Percentiles rank a stretch among this genome's conserved stretches.
phyloP scores from a whole-genome alignment of 2,113 vertebrate species.

The Cebidichthys violaceus region DNA sequence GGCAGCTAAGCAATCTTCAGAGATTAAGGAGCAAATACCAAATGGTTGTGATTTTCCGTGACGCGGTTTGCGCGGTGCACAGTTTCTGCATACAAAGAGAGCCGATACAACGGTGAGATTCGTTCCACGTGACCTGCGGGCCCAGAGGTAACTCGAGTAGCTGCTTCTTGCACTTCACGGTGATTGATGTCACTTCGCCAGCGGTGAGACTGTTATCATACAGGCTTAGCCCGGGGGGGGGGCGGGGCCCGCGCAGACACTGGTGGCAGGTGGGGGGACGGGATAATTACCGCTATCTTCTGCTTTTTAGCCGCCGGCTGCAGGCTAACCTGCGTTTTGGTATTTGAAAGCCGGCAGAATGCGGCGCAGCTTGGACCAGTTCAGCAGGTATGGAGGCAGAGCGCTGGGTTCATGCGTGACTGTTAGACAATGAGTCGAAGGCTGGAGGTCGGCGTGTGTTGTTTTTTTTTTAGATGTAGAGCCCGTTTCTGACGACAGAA shows the following conservation, averaged over 20 bases:
- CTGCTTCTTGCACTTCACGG: constrained; percentile 6
- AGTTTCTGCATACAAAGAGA: constrained; percentile 7
- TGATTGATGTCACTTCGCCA: constrained; percentile 64
- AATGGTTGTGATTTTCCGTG: background rate
- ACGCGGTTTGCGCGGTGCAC: background rate
- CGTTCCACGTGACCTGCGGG: constrained; percentile 3
- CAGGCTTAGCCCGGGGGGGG: constrained; percentile 3
- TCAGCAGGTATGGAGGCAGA: constrained; percentile 3
- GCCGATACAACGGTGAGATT: background rate
- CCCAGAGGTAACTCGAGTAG: constrained; percentile 16
- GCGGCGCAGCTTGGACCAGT: constrained; percentile 36
- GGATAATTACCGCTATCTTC: constrained; percentile 69
- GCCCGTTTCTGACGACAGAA: background rate
- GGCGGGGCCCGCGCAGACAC: constrained; percentile 43
- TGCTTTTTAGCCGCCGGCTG: constrained; percentile 54
- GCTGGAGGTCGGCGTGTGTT: background rate
- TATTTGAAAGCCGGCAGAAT: constrained; percentile 42
- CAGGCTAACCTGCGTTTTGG: constrained; percentile 61
- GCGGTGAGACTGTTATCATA: constrained; percentile 60
- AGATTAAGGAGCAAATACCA: background rate
- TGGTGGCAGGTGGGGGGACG: constrained; percentile 42
- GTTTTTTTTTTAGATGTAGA: background rate
- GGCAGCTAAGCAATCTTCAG: background rate
- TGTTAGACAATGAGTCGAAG: background rate
- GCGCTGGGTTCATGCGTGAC: background rate